Evolutionary conservation across 2,113 vertebrate genomes (phyloP).

Genomic region (Ptyas mucosa): DNA sequence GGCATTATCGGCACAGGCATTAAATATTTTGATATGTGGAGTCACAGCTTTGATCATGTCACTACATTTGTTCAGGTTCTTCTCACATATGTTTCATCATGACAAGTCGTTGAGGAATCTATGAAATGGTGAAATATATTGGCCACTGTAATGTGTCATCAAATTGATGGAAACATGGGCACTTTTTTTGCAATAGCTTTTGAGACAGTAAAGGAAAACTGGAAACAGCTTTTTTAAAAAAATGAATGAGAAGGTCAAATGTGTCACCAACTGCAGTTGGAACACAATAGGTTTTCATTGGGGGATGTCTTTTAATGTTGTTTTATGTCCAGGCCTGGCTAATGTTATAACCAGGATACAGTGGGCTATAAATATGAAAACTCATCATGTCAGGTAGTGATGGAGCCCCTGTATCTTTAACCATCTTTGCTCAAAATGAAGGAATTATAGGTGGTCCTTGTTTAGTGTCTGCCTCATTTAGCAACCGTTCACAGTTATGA

Average conservation of each 20-base stretch:
- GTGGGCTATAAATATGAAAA: not conserved
- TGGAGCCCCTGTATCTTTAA: not conserved
- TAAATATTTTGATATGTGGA: conserved; percentile 55
- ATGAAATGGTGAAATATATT: conserved; percentile 42
- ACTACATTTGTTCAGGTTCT: conserved; percentile 49
- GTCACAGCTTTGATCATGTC: conserved; percentile 42
- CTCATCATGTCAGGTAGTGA: not conserved
- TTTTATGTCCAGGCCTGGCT: not conserved
- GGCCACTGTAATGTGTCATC: conserved; percentile 20
- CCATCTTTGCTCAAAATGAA: not conserved
- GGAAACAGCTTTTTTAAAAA: conserved; percentile 11
- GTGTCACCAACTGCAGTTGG: not conserved
- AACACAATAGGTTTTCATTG: not conserved
- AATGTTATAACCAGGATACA: not conserved
- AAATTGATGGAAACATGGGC: conserved; percentile 45
- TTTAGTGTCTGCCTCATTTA: not conserved
- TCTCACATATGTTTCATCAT: conserved; percentile 21
- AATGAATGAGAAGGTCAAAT: not conserved
- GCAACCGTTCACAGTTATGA: not conserved
- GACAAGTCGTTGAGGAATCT: conserved; percentile 52
- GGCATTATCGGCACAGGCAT: conserved; percentile 44
- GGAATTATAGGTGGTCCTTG: not conserved
- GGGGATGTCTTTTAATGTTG: not conserved
- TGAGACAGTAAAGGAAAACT: conserved; percentile 12
- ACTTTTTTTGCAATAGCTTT: conserved; percentile 32